Conservation (phyloP, 2,113 vertebrate genomes). For the Engystomops pustulosus region DNA sequence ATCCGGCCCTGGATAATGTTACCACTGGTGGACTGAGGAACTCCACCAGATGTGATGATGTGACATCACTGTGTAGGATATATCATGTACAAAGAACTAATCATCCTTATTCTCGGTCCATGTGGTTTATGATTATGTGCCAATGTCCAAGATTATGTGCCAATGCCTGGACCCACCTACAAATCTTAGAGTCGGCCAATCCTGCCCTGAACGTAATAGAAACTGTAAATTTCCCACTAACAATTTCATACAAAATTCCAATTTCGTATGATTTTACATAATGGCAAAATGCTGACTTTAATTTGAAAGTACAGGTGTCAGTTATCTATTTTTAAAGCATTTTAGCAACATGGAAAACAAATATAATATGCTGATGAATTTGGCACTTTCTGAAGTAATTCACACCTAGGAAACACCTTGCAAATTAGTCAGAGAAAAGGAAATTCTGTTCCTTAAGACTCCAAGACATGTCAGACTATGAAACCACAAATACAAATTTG, state of each 20-base stretch:
- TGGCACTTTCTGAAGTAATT: constrained; percentile 26
- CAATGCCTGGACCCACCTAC: too few relatives aligned
- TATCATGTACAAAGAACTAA: too few relatives aligned
- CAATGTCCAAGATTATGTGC: too few relatives aligned
- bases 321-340: constrained; percentile 10
- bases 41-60: too few relatives aligned
- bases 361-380: neutral
- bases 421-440: constrained; percentile 28
- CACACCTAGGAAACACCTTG: constrained; percentile 11
- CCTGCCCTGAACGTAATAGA: too few relatives aligned
- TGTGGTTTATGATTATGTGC: too few relatives aligned
- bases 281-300: neutral
- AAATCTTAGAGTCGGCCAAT: too few relatives aligned
- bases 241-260: neutral
- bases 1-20: too few relatives aligned
- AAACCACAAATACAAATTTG: constrained; percentile 25
- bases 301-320: neutral
- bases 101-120: too few relatives aligned
- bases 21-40: too few relatives aligned
- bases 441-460: constrained; percentile 11
- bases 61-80: too few relatives aligned
- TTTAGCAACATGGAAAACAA: constrained; percentile 4
- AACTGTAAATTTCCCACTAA: neutral
- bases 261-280: neutral
- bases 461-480: neutral